These are phyloP conservation scores for Cerastis leucographa DNA, from an alignment of 2,888 invertebrate species.

Conservation along the genomic window DNA sequence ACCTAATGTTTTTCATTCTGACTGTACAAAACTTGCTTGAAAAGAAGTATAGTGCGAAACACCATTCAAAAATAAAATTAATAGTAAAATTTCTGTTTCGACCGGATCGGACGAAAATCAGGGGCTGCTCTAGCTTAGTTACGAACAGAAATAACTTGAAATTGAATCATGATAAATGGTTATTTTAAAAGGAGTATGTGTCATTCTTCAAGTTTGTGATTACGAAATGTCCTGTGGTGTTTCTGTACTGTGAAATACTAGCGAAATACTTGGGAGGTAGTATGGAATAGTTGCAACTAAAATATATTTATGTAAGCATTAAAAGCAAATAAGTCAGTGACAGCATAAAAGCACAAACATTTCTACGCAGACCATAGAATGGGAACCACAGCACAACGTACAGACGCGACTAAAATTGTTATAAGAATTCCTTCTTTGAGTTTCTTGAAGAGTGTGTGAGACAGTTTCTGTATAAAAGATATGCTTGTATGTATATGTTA, in stretches of 20 bases:
- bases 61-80: too few species aligned
- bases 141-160: slow-evolving; percentile 56
- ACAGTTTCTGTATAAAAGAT: slow-evolving; percentile 13
- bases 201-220: slow-evolving; percentile 47
- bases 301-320: slow-evolving; percentile 69
- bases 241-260: slow-evolving; percentile 53
- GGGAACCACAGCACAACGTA: slow-evolving; percentile 72
- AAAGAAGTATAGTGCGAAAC: too few species aligned
- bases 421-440: slow-evolving; percentile 44
- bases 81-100: too few species aligned
- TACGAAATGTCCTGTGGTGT: slow-evolving; percentile 47
- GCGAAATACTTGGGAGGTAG: slow-evolving; percentile 55
- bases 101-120: too few species aligned
- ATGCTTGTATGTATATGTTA: background rate
- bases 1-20: too few species aligned
- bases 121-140: slow-evolving; percentile 59
- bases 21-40: too few species aligned
- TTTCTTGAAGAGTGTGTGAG: slow-evolving; percentile 8
- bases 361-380: slow-evolving; percentile 74
- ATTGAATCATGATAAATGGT: slow-evolving; percentile 63
- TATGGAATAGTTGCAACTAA: slow-evolving; percentile 56
- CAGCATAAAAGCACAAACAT: slow-evolving; percentile 79
- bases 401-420: slow-evolving; percentile 71
- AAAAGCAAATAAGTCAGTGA: slow-evolving; percentile 77
- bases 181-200: slow-evolving; percentile 53